Conservation (phyloP, 2,888 invertebrate species). For the Drosophila affinis region DNA sequence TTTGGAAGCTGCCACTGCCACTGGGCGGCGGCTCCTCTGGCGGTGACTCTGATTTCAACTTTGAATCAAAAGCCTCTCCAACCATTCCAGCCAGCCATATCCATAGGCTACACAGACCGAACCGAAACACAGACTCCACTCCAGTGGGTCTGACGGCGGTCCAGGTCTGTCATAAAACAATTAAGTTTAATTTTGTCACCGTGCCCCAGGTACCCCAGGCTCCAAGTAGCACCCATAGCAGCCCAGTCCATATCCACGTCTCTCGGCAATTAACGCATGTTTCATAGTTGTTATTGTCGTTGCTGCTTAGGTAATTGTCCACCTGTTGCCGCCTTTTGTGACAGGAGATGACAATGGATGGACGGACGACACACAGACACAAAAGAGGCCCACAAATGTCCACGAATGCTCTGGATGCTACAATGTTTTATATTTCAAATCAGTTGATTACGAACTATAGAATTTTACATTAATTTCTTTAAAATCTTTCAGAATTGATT, state of each 20-base stretch:
- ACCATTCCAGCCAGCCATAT: slow-evolving; percentile 24
- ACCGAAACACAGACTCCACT: slow-evolving; percentile 34
- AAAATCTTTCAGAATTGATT: neutral
- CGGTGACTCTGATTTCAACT: slow-evolving; percentile 48
- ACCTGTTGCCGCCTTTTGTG: slow-evolving; percentile 75
- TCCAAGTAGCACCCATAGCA: slow-evolving; percentile 21
- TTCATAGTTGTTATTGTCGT: slow-evolving; percentile 53
- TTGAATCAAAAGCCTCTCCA: slow-evolving; percentile 42
- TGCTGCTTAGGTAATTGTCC: slow-evolving; percentile 63
- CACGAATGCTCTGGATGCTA: slow-evolving; percentile 42
- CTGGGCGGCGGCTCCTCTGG: slow-evolving; percentile 6
- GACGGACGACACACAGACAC: slow-evolving; percentile 21
- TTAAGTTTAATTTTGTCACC: slow-evolving; percentile 81
- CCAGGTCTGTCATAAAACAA: slow-evolving; percentile 76
- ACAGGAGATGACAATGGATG: slow-evolving; percentile 28
- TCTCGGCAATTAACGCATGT: slow-evolving; percentile 73
- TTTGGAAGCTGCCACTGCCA: slow-evolving; percentile 51
- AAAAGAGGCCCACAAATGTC: slow-evolving; percentile 42
- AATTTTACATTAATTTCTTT: neutral
- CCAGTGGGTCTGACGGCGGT: slow-evolving; percentile 41
- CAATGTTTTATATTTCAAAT: slow-evolving; percentile 44
- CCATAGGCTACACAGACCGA: slow-evolving; percentile 58
- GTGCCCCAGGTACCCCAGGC: slow-evolving; percentile 48
- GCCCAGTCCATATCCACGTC: slow-evolving; percentile 30
- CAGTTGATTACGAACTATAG: slow-evolving; percentile 4